Conservation (phyloP, 2,888 invertebrate species). For the Coenonympha glycerion region DNA sequence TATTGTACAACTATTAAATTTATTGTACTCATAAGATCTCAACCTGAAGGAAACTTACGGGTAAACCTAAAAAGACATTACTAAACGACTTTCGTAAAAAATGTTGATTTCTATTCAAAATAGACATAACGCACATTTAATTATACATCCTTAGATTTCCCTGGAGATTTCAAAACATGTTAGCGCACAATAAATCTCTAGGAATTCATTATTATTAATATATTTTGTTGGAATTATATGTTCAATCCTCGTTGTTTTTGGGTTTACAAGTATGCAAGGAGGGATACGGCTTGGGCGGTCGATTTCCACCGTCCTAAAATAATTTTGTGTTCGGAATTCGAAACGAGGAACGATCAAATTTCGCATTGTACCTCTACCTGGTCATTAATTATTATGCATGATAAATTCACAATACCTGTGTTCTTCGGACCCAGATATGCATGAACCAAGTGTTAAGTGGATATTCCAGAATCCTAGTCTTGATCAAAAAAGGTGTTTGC, state of each 20-base stretch:
- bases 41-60: neutral
- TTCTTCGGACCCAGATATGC: no score
- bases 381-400: conserved; percentile 6
- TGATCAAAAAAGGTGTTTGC: no score
- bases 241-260: conserved; percentile 42
- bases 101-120: neutral
- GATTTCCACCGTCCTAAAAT: conserved; percentile 38
- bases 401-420: neutral
- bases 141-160: neutral
- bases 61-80: neutral
- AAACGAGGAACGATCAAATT: conserved; percentile 5
- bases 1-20: no score
- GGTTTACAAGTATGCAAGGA: conserved; percentile 22
- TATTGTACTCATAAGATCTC: neutral
- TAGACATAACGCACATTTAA: conserved; percentile 15
- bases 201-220: conserved; percentile 30
- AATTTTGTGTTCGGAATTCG: conserved; percentile 28
- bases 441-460: no score
- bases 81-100: neutral
- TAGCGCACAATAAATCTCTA: conserved; percentile 28
- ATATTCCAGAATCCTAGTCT: no score
- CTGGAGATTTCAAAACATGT: neutral
- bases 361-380: neutral
- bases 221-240: conserved; percentile 46
- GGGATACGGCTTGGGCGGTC: conserved; percentile 34